A percentile compares a stretch with the other conserved stretches of the same genome.
Evolutionary conservation across 1,140 invertebrate genomes (phyloP).

Genomic region (Leptonema lineaticorne): DNA sequence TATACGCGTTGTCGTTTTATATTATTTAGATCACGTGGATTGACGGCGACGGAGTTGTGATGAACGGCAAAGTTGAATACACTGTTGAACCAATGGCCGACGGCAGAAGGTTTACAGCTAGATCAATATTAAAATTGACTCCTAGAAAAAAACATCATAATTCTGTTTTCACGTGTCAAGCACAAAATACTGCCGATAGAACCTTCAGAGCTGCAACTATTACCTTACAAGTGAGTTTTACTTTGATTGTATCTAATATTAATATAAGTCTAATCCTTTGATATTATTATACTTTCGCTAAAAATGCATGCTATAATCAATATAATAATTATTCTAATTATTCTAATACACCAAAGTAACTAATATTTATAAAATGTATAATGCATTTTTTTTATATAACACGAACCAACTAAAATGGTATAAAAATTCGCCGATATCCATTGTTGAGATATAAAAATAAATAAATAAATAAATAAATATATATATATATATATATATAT

Average conservation of each 20-base stretch:
- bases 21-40: conserved; percentile 84
- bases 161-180: conserved; percentile 87
- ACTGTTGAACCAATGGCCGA: conserved; percentile 73
- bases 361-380: too few relatives aligned
- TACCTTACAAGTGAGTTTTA: conserved; percentile 70
- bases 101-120: conserved; percentile 77
- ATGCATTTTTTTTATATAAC: too few relatives aligned
- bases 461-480: too few relatives aligned
- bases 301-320: too few relatives aligned
- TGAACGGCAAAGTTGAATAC: conserved; percentile 73
- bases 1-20: not conserved
- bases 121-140: conserved; percentile 79
- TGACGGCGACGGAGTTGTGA: conserved; percentile 80
- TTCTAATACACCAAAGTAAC: too few relatives aligned
- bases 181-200: conserved; percentile 81
- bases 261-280: not conserved
- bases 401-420: too few relatives aligned
- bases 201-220: conserved; percentile 78
- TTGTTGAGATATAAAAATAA: too few relatives aligned
- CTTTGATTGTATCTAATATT: not conserved
- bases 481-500: too few relatives aligned
- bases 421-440: too few relatives aligned
- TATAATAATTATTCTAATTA: too few relatives aligned
- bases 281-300: too few relatives aligned
- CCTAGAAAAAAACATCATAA: conserved; percentile 87